These are phyloP conservation scores for Synanthedon myopaeformis DNA, from an alignment of 2,888 invertebrate genomes.

Conservation along the genomic window DNA sequence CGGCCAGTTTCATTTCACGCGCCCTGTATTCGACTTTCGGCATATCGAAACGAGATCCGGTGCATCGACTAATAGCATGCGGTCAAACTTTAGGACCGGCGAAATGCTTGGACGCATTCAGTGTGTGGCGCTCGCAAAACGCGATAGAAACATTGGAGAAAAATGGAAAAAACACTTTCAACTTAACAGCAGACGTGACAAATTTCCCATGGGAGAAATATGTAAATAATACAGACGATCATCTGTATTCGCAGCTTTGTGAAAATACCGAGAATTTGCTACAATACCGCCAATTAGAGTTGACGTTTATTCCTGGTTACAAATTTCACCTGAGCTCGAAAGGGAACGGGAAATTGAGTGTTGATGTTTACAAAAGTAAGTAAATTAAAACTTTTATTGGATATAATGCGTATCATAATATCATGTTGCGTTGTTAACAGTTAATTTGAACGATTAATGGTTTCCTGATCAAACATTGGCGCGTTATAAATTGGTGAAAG, in stretches of 20 bases:
- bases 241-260: slow-evolving; percentile 59
- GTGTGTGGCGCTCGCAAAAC: slow-evolving; percentile 61
- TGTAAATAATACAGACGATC: slow-evolving; percentile 49
- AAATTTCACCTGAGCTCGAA: slow-evolving; percentile 61
- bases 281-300: slow-evolving; percentile 53
- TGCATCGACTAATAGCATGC: slow-evolving; percentile 29
- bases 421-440: too few relatives aligned
- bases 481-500: too few relatives aligned
- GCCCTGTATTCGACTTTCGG: slow-evolving; percentile 18
- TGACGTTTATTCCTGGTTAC: slow-evolving; percentile 64
- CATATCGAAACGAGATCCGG: slow-evolving; percentile 14
- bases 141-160: slow-evolving; percentile 22
- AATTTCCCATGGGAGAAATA: slow-evolving; percentile 55
- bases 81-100: slow-evolving; percentile 43
- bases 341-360: slow-evolving; percentile 53
- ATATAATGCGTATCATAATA: too few relatives aligned
- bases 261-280: slow-evolving; percentile 62
- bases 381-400: slow-evolving; percentile 2
- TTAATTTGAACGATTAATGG: too few relatives aligned
- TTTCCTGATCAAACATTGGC: too few relatives aligned
- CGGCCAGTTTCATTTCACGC: slow-evolving; percentile 7
- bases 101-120: slow-evolving; percentile 69
- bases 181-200: slow-evolving; percentile 32
- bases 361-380: slow-evolving; percentile 63
- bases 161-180: slow-evolving; percentile 14